A percentile compares a stretch with the other conserved stretches of the same genome.
These are phyloP conservation scores for Meleagris gallopavo DNA, from an alignment of 2,113 vertebrate genomes.

Conservation along the genomic window DNA sequence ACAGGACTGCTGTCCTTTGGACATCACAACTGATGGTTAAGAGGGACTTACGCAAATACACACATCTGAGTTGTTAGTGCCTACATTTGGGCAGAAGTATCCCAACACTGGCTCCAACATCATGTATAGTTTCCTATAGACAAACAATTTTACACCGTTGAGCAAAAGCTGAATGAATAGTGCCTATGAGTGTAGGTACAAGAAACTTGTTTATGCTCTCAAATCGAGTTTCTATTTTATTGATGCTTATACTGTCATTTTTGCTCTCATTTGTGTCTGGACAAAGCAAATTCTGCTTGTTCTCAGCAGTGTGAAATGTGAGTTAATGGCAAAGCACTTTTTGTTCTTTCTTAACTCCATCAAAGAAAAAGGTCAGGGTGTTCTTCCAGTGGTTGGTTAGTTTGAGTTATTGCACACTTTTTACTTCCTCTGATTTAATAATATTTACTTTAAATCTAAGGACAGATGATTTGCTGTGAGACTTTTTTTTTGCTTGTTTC, in stretches of 20 bases:
- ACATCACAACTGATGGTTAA: neutral
- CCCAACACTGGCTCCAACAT: neutral
- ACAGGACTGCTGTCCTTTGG: neutral
- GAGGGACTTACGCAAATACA: neutral
- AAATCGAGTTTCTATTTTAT: neutral
- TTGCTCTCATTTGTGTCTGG: neutral
- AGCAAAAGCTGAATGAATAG: neutral
- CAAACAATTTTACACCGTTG: neutral
- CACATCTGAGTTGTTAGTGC: neutral
- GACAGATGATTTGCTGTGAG: neutral
- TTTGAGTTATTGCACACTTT: neutral
- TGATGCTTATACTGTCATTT: neutral
- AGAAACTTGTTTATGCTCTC: neutral
- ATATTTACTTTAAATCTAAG: neutral
- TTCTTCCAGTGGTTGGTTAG: neutral
- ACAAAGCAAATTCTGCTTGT: neutral
- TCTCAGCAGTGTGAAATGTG: neutral
- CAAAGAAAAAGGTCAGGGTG: neutral
- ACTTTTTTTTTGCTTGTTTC: neutral
- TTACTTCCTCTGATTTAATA: neutral
- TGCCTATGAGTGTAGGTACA: neutral
- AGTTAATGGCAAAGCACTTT: neutral
- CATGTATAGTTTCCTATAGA: neutral
- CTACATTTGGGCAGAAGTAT: neutral
- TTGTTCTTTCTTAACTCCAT: neutral